Conservation (phyloP, 2,888 invertebrate genomes). For the Dinocampus coccinellae region DNA sequence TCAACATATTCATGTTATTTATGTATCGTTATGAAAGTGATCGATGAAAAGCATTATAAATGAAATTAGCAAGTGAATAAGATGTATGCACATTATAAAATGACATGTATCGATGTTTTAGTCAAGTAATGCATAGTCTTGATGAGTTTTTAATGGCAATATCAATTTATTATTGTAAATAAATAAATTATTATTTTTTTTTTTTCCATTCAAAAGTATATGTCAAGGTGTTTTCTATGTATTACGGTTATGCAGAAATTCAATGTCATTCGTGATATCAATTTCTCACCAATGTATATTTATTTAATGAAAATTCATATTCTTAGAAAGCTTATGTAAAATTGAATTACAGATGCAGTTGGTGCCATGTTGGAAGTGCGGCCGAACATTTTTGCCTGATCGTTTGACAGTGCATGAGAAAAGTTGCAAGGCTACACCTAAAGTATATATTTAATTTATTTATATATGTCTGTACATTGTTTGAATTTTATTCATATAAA, state of each 20-base stretch:
- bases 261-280: not conserved
- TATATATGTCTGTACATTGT: not conserved
- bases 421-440: constrained; percentile 65
- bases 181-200: not conserved
- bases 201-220: not conserved
- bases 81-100: not conserved
- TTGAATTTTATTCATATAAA: too few relatives aligned
- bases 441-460: constrained; percentile 35
- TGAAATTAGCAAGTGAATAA: not conserved
- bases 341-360: constrained; percentile 69
- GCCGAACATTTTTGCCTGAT: constrained; percentile 79
- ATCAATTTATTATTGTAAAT: not conserved
- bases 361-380: constrained; percentile 76
- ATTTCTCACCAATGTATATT: not conserved
- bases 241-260: not conserved
- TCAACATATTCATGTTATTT: not conserved
- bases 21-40: not conserved
- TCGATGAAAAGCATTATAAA: not conserved
- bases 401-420: constrained; percentile 75
- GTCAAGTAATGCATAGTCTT: not conserved
- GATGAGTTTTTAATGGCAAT: not conserved
- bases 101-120: not conserved
- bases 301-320: not conserved
- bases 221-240: not conserved
- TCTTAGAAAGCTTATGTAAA: not conserved